Conservation (phyloP, 23 tunicate species). For the Ciona savignyi region DNA sequence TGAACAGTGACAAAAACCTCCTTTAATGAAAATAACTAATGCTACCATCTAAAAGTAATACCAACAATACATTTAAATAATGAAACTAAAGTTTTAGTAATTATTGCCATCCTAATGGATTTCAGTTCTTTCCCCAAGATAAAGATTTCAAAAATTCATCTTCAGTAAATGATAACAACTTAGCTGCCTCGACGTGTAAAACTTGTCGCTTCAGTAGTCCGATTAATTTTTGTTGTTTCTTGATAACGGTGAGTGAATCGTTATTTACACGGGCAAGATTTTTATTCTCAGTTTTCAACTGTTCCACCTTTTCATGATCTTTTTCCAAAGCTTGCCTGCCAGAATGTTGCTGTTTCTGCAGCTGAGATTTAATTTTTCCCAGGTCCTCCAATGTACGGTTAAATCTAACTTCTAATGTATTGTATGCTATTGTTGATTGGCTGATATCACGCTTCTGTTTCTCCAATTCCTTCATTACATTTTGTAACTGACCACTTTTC, state of each 20-base stretch:
- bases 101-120: no score
- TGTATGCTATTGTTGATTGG: conserved; percentile 36
- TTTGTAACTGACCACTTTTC: conserved; percentile 38
- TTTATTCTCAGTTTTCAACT: conserved; percentile 46
- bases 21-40: no score
- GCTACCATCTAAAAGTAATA: no score
- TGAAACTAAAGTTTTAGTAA: no score
- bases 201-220: conserved; percentile 70
- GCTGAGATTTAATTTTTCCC: conserved; percentile 60
- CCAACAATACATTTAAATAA: no score
- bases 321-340: conserved; percentile 26
- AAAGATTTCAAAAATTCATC: conserved; percentile 79
- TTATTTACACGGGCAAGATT: conserved; percentile 47
- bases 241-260: conserved; percentile 52
- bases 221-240: conserved; percentile 75
- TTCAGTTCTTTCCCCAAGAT: conserved; percentile 60
- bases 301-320: conserved; percentile 41
- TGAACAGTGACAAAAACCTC: no score
- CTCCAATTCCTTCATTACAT: conserved; percentile 54
- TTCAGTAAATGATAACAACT: conserved; percentile 77
- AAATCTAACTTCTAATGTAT: no score
- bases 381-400: conserved; percentile 76
- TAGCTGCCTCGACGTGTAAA: conserved; percentile 82
- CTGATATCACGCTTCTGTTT: conserved; percentile 54
- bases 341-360: no score